Evolutionary conservation across 2,797 vertebrate species (phyloP).

Genomic region (Odontamblyopus lacepedii): DNA sequence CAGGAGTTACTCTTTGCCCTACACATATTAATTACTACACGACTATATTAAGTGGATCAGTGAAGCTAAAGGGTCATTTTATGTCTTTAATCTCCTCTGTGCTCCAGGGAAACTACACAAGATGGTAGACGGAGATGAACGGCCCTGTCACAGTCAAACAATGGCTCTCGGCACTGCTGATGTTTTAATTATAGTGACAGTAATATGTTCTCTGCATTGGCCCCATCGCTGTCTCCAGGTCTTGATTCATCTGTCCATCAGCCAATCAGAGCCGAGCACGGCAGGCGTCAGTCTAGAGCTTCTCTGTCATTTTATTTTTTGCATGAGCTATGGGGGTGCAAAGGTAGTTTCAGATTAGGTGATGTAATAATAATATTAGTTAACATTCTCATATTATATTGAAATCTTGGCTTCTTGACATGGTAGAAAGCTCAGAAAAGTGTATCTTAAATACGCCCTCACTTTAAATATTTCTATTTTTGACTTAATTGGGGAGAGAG

Average conservation of each 20-base stretch:
- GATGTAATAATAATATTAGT: too few relatives aligned
- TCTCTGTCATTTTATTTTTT: neutral
- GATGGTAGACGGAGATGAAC: neutral
- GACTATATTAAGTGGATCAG: neutral
- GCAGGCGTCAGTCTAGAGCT: neutral
- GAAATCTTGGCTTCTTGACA: too few relatives aligned
- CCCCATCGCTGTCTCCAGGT: neutral
- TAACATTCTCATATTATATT: too few relatives aligned
- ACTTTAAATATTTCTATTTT: too few relatives aligned
- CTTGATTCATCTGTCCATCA: neutral
- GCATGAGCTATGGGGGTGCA: neutral
- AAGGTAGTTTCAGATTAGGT: too few relatives aligned
- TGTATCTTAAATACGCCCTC: too few relatives aligned
- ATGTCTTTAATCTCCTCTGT: neutral
- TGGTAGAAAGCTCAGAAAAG: too few relatives aligned
- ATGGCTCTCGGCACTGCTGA: neutral
- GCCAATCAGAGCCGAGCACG: neutral
- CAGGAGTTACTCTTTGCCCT: neutral
- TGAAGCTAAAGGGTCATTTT: neutral
- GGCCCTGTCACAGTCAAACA: neutral
- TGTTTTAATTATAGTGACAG: conserved; percentile 1
- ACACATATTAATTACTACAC: neutral
- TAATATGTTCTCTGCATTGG: conserved; percentile 1
- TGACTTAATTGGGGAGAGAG: too few relatives aligned
- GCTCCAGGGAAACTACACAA: neutral